phyloP scores from a whole-genome alignment of 1,140 invertebrate species.

The Gryllus bimaculatus region DNA sequence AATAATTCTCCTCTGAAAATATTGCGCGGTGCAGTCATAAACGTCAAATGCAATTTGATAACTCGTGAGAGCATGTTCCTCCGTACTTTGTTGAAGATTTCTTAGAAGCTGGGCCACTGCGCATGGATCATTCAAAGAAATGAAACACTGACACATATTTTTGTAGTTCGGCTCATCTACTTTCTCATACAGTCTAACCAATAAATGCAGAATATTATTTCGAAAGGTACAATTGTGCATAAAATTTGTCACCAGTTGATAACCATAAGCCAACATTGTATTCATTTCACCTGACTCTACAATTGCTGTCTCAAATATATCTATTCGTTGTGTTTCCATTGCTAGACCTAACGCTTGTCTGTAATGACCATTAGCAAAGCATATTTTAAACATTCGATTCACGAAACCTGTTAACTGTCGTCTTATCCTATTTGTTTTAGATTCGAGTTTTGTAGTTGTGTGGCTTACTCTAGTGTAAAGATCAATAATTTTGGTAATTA shows the following conservation, averaged over 20 bases:
- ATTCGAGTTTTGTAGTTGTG: conserved; percentile 48
- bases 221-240: conserved; percentile 89
- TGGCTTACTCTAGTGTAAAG: conserved; percentile 84
- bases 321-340: conserved; percentile 90
- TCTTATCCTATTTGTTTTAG: conserved; percentile 66
- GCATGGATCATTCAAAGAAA: conserved; percentile 90
- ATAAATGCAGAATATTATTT: conserved; percentile 73
- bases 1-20: conserved; percentile 83
- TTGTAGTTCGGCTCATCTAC: conserved; percentile 86
- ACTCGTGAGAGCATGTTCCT: no score
- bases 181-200: conserved; percentile 83
- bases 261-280: conserved; percentile 88
- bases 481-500: conserved; percentile 91
- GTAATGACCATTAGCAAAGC: conserved; percentile 74
- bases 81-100: conserved; percentile 81
- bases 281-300: conserved; percentile 83
- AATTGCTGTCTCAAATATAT: conserved; percentile 87
- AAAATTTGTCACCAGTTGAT: conserved; percentile 90
- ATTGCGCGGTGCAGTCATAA: conserved; percentile 97
- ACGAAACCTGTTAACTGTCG: conserved; percentile 85
- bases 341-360: conserved; percentile 88
- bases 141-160: conserved; percentile 93
- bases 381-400: conserved; percentile 93
- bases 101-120: conserved; percentile 81
- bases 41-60: conserved; percentile 98